A percentile compares a stretch with the other conserved stretches of the same genome.
Evolutionary conservation across 2,888 invertebrate genomes (phyloP).

Genomic region (Cabera pusaria): DNA sequence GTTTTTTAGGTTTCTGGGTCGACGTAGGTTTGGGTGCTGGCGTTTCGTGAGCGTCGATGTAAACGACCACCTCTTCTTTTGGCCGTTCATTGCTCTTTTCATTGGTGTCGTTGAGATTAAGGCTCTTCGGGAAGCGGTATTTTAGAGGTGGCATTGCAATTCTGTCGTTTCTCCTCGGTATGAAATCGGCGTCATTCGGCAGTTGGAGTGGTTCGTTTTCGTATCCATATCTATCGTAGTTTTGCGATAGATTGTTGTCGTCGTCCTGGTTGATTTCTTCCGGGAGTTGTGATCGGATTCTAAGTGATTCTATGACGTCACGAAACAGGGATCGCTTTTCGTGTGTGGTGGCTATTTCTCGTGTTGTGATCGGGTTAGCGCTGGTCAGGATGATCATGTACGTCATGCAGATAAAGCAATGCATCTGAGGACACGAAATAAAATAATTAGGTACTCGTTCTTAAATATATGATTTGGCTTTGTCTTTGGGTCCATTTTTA

Average conservation of each 20-base stretch:
- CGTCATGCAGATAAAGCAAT: conserved; percentile 72
- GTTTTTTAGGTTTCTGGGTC: conserved; percentile 57
- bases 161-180: conserved; percentile 71
- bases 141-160: conserved; percentile 69
- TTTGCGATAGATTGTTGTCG: conserved; percentile 62
- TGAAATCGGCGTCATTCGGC: conserved; percentile 60
- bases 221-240: conserved; percentile 54
- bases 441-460: too few relatives aligned
- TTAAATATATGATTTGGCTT: too few relatives aligned
- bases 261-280: conserved; percentile 60
- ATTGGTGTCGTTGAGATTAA: conserved; percentile 41
- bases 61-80: conserved; percentile 64
- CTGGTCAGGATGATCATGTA: conserved; percentile 67
- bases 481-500: too few relatives aligned
- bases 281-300: conserved; percentile 60
- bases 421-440: too few relatives aligned
- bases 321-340: conserved; percentile 65
- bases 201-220: conserved; percentile 55
- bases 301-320: conserved; percentile 70
- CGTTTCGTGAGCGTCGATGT: conserved; percentile 52
- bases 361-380: conserved; percentile 53
- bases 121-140: conserved; percentile 66
- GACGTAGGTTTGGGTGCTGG: conserved; percentile 36
- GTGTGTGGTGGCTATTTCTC: conserved; percentile 42
- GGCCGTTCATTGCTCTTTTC: conserved; percentile 39